Base-by-base conservation (phyloP, 2,888 invertebrate species). In the Mythimna ferrago region DNA sequence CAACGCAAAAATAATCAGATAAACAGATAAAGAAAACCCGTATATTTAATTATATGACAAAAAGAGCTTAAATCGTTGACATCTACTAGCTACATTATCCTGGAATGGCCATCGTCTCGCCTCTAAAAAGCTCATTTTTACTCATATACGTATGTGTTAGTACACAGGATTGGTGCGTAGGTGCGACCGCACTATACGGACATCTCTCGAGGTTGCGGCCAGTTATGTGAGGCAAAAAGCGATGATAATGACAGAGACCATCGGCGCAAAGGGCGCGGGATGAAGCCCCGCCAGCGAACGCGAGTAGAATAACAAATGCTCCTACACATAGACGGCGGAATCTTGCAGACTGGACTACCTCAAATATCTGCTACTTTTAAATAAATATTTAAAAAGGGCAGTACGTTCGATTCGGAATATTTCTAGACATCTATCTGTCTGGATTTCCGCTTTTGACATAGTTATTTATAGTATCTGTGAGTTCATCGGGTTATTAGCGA, bases 181-280 rank as follows among this genome's bases (percentile, higher is more conserved):
- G 87, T 88, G 87, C 85, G 87, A 83, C 80, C 85, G 81, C 86
- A 88, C 87, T 89, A 91, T 91, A 89, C 88, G 81, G 73, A 89
- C 89, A 89, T 89, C 89, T 90, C 89, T 85, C 83, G 89, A 88
- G 89, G 90, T 88, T 92, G 93, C 86, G 94, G 92, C 91, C 92
- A 91, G 93, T 93, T 93, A 94, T 93, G 92, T 93, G 94, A 87
- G 92, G 95, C 95, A 95, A 95, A 95, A 96, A 95, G 93, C 92
- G 93, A 94, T 94, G 95, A 94, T 96, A 96, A 96, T 95, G 95
- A 94, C 94, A 92, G 89, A 93, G 92, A 90, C 92, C 93, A 93
- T 93, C 90, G 93, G 91, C 93, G 93, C 92, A 92, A 92, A 94
- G 95, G 95, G 95, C 94, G 92, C 92, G 91, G 90, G 92, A 92